Conservation (phyloP, 2,113 vertebrate genomes). For the Sorex araneus region DNA sequence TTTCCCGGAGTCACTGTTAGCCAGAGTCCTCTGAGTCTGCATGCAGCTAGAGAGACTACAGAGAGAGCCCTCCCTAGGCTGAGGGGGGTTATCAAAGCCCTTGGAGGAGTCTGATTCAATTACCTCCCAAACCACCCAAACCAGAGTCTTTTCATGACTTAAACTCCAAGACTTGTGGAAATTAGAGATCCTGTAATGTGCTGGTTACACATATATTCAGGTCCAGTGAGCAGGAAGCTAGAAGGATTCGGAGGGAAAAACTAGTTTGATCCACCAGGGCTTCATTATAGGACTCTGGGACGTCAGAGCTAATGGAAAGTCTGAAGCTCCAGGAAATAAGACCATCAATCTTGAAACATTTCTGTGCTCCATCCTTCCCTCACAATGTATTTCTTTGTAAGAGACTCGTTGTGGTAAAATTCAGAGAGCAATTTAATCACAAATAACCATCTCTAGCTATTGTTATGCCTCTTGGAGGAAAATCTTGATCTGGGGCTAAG, state of each 20-base stretch:
- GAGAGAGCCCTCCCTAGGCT: accelerated
- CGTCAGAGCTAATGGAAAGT: constrained; percentile 70
- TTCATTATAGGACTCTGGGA: constrained; percentile 85
- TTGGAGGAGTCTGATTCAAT: background rate
- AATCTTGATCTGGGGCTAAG: background rate
- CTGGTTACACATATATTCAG: constrained; percentile 9
- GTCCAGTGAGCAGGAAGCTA: background rate
- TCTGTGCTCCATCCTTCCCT: background rate
- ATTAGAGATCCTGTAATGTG: background rate
- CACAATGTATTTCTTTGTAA: background rate
- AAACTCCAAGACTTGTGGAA: background rate
- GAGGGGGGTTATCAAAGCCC: background rate
- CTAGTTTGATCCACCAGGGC: constrained; percentile 88
- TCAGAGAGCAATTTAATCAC: background rate
- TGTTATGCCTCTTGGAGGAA: background rate
- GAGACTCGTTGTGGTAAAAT: background rate
- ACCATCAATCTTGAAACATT: background rate
- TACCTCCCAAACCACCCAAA: background rate
- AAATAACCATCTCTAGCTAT: constrained; percentile 40
- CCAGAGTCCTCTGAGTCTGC: background rate
- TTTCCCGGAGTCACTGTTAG: background rate
- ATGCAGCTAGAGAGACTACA: background rate
- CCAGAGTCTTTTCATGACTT: constrained; percentile 27
- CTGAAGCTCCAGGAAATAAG: constrained; percentile 5
- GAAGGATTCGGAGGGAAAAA: constrained; percentile 80